Evolutionary conservation across 2,888 invertebrate species (phyloP).

Genomic region (Neocrepidodera transversa): DNA sequence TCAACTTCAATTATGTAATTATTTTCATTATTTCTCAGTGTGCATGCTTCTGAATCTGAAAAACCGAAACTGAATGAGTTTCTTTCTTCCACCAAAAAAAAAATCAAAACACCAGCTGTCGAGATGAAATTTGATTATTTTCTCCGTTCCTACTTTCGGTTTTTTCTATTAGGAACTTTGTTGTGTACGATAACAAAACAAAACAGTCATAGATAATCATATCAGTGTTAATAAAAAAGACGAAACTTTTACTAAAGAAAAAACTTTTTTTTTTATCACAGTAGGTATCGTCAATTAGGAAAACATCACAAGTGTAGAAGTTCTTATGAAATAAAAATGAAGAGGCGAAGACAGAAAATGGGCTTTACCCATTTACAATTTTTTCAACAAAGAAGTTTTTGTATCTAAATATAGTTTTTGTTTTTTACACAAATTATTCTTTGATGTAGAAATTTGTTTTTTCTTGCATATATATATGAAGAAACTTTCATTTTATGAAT

Average conservation of each 20-base stretch:
- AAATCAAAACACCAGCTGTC: slow-evolving; percentile 13
- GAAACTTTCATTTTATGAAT: too few species aligned
- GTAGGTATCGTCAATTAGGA: slow-evolving; percentile 24
- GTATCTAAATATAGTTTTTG: too few species aligned
- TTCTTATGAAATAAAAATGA: slow-evolving; percentile 14
- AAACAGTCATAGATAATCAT: slow-evolving; percentile 35
- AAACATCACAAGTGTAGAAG: slow-evolving; percentile 18
- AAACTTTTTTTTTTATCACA: slow-evolving; percentile 24
- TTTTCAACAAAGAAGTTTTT: too few species aligned
- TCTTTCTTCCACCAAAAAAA: not conserved
- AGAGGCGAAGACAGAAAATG: slow-evolving; percentile 1
- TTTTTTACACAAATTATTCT: too few species aligned
- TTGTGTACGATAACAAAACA: slow-evolving; percentile 27
- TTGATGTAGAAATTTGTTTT: too few species aligned
- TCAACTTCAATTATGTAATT: too few species aligned
- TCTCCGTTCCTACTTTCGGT: slow-evolving; percentile 3
- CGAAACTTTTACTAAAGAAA: slow-evolving; percentile 14
- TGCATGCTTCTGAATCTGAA: not conserved
- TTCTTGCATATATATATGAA: too few species aligned
- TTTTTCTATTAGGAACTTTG: slow-evolving; percentile 20
- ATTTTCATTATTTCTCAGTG: slow-evolving; percentile 4
- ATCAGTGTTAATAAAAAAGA: slow-evolving; percentile 32
- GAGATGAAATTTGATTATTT: slow-evolving; percentile 16
- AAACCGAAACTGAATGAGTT: slow-evolving; percentile 9
- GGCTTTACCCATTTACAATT: not conserved